Evolutionary conservation across 2,888 invertebrate genomes (phyloP).

Genomic region (Drosophila subquinaria): DNA sequence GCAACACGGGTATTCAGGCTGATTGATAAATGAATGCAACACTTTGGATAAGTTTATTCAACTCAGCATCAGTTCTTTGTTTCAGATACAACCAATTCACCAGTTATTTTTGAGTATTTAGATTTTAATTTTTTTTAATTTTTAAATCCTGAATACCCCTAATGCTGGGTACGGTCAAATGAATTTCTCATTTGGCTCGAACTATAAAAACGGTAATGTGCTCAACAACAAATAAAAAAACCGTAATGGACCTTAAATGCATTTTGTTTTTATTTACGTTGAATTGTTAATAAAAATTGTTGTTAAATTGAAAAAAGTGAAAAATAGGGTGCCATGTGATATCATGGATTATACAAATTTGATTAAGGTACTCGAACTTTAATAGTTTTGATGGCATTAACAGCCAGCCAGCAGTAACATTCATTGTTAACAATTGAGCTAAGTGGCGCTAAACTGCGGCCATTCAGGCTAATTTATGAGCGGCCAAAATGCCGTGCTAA

Average conservation of each 20-base stretch:
- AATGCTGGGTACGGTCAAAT: conserved; percentile 25
- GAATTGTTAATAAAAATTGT: conserved; percentile 28
- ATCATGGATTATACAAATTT: conserved; percentile 31
- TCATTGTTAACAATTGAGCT: conserved; percentile 44
- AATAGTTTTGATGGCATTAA: conserved; percentile 36
- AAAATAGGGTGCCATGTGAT: not conserved
- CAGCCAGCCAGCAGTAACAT: conserved; percentile 7
- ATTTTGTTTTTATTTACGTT: conserved; percentile 27
- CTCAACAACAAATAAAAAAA: conserved; percentile 20
- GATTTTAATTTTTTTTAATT: not conserved
- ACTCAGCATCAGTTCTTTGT: conserved; percentile 35
- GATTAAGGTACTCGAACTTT: conserved; percentile 19
- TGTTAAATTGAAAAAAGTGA: conserved; percentile 16
- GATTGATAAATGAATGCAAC: conserved; percentile 35
- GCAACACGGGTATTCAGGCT: conserved; percentile 50
- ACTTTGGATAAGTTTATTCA: conserved; percentile 30
- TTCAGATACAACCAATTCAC: not conserved
- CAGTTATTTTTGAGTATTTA: not conserved
- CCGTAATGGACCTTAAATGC: conserved; percentile 42
- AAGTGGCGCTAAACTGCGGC: conserved; percentile 63
- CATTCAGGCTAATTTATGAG: conserved; percentile 51
- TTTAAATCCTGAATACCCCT: conserved; percentile 37
- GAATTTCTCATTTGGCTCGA: conserved; percentile 38
- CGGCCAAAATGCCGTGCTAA: conserved; percentile 61
- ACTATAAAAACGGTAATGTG: conserved; percentile 31